Evolutionary conservation across 2,113 vertebrate genomes (phyloP).

Genomic region (Echinops telfairi): DNA sequence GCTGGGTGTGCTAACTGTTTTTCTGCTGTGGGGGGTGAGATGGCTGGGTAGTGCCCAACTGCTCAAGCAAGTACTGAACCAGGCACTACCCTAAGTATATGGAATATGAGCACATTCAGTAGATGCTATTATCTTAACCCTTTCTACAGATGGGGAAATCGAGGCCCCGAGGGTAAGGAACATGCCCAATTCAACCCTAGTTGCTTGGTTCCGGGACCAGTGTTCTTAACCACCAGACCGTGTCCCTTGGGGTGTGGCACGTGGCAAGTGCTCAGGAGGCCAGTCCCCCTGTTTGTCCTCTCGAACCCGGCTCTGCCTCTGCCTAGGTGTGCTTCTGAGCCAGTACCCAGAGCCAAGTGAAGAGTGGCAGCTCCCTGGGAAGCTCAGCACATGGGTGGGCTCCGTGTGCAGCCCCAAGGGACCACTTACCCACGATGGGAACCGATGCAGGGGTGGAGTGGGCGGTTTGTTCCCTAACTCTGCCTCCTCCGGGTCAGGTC

Average conservation of each 20-base stretch:
- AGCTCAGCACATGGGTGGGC: neutral
- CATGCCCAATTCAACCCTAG: neutral
- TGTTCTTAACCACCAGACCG: neutral
- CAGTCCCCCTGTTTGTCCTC: accelerated
- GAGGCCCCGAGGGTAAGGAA: neutral
- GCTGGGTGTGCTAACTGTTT: neutral
- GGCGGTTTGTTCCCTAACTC: constrained; percentile 92
- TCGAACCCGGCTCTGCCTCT: neutral
- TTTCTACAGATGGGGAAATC: neutral
- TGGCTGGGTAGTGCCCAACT: neutral
- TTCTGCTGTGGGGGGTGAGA: neutral
- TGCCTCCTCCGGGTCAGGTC: constrained; percentile 79
- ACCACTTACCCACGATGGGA: constrained; percentile 96
- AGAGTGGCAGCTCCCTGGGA: neutral
- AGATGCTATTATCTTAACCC: too few relatives aligned
- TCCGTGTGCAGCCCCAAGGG: neutral
- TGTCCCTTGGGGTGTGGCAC: neutral
- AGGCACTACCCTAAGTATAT: neutral
- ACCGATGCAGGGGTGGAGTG: constrained; percentile 96
- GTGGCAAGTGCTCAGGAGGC: neutral
- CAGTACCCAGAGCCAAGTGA: too few relatives aligned
- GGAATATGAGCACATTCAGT: neutral
- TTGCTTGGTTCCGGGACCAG: neutral
- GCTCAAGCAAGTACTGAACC: neutral
- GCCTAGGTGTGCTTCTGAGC: neutral